These are phyloP conservation scores for Propsilocerus akamusi DNA, from an alignment of 1,140 invertebrate genomes.

Conservation along the genomic window DNA sequence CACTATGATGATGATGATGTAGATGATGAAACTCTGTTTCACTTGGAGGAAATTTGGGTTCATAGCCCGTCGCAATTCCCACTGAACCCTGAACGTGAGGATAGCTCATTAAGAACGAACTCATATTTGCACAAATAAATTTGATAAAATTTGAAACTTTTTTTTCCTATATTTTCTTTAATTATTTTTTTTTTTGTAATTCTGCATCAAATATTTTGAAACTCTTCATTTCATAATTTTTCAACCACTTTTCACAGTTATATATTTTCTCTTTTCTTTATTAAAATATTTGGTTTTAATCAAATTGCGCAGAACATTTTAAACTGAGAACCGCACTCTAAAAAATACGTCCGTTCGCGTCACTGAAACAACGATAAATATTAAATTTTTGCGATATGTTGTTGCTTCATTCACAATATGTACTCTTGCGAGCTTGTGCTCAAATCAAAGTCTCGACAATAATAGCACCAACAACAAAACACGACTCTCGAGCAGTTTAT, in stretches of 20 bases:
- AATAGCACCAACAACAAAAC: too few species aligned
- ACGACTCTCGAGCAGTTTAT: too few species aligned
- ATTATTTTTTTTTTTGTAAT: not conserved
- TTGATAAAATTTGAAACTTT: not conserved
- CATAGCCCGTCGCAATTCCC: constrained; percentile 14
- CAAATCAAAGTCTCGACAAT: too few species aligned
- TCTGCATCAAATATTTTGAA: not conserved
- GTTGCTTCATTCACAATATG: too few species aligned
- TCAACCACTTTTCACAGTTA: not conserved
- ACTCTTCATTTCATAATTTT: not conserved
- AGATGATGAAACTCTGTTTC: constrained; percentile 20
- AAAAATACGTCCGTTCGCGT: not conserved
- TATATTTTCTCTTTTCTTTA: not conserved
- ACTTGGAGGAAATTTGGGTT: constrained; percentile 23
- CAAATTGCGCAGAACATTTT: too few species aligned
- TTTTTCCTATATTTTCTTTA: not conserved
- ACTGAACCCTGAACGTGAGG: constrained; percentile 26
- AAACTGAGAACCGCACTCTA: too few species aligned
- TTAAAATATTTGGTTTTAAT: not conserved
- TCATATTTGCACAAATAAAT: constrained; percentile 13
- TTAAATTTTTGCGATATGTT: too few species aligned
- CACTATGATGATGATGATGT: constrained; percentile 17
- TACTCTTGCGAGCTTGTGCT: too few species aligned
- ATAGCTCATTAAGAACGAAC: constrained; percentile 25
- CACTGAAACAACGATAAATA: not conserved